phyloP scores from a whole-genome alignment of 2,113 vertebrate species.

The Orientallactaga bullata region DNA sequence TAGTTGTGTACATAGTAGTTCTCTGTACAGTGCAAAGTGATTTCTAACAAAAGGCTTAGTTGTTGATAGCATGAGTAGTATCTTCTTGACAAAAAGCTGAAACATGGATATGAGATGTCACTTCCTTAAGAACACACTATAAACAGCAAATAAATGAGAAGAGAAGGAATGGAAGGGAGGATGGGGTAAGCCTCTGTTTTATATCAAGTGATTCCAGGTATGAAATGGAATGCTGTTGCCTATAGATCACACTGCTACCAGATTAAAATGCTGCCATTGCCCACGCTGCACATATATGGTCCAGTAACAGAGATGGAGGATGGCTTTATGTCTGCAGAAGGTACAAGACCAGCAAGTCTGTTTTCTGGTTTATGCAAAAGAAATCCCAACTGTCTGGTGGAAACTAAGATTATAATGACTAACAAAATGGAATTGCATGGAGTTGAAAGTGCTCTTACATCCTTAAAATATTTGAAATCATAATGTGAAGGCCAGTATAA shows the following conservation, averaged over 20 bases:
- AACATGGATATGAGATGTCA: neutral
- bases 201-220: neutral
- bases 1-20: neutral
- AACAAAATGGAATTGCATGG: constrained; percentile 46
- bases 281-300: constrained; percentile 81
- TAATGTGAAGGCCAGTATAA: neutral
- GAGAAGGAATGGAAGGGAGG: neutral
- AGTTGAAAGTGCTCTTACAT: constrained; percentile 17
- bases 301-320: constrained; percentile 59
- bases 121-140: neutral
- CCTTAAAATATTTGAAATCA: neutral
- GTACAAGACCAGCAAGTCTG: constrained; percentile 55
- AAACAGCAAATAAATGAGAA: neutral
- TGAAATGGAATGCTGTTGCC: neutral
- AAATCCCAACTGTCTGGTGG: constrained; percentile 54
- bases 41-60: neutral
- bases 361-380: constrained; percentile 65
- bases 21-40: neutral
- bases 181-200: neutral
- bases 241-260: neutral
- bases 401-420: constrained; percentile 59
- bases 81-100: constrained; percentile 29
- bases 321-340: constrained; percentile 73
- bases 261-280: constrained; percentile 86
- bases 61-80: constrained; percentile 32